Evolutionary conservation across 2,797 vertebrate species (phyloP).

Genomic region (Dicrostonyx torquatus): DNA sequence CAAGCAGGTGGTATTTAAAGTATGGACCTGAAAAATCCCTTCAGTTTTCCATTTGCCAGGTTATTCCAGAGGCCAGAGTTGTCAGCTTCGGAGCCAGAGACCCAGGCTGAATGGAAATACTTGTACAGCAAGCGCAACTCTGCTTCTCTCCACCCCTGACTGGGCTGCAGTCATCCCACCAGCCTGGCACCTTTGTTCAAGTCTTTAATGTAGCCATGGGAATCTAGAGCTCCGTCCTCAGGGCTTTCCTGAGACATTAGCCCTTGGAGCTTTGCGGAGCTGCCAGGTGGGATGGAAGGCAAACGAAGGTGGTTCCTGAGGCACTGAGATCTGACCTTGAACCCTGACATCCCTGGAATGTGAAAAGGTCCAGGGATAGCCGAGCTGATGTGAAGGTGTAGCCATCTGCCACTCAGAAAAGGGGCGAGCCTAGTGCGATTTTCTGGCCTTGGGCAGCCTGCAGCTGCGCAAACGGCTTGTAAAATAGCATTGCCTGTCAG

Average conservation of each 20-base stretch:
- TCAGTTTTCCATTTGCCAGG: constrained; percentile 63
- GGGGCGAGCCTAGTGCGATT: background rate
- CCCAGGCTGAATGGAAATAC: constrained; percentile 77
- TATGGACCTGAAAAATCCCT: background rate
- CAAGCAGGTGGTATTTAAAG: background rate
- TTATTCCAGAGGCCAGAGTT: constrained; percentile 64
- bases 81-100: constrained; percentile 71
- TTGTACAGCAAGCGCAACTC: constrained; percentile 29
- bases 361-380: constrained; percentile 55
- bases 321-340: constrained; percentile 65
- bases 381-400: background rate
- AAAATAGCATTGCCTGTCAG: background rate
- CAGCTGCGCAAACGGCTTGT: background rate
- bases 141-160: constrained; percentile 41
- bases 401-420: background rate
- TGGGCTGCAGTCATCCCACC: constrained; percentile 62
- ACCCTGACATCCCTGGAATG: constrained; percentile 43
- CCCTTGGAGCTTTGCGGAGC: background rate
- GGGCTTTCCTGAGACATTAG: background rate
- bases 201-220: background rate
- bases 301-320: constrained; percentile 76
- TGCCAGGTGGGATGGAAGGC: constrained; percentile 29
- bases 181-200: constrained; percentile 46
- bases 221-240: background rate
- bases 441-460: constrained; percentile 33